A percentile compares a stretch with the other conserved stretches of the same genome.
Evolutionary conservation across 2,113 vertebrate genomes (phyloP).

Genomic region (Alouatta palliata): DNA sequence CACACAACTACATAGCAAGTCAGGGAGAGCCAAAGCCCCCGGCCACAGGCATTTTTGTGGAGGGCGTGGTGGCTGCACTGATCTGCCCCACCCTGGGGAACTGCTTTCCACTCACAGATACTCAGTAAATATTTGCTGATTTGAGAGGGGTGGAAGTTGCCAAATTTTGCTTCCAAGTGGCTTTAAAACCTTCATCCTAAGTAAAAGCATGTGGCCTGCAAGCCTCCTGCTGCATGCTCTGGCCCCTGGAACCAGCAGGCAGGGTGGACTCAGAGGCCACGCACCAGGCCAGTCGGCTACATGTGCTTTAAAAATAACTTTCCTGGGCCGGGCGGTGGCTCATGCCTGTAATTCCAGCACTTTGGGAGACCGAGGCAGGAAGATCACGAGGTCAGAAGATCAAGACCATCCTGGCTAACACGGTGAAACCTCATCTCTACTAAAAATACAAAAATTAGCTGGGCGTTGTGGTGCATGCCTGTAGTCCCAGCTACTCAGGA

Average conservation of each 20-base stretch:
- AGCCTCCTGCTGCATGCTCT: fast-evolving
- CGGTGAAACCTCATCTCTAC: too few species aligned
- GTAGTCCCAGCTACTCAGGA: too few species aligned
- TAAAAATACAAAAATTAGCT: too few species aligned
- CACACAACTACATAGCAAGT: background rate
- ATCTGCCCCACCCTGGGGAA: fast-evolving
- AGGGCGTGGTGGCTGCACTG: fast-evolving
- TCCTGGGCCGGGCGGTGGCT: background rate
- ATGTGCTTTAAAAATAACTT: background rate
- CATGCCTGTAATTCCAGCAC: too few species aligned
- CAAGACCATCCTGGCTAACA: too few species aligned
- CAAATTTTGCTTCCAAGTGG: background rate
- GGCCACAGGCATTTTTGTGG: fast-evolving
- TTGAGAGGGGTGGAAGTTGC: background rate
- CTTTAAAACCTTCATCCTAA: background rate
- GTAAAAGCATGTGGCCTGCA: fast-evolving
- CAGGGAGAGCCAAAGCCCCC: too few species aligned
- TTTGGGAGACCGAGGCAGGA: too few species aligned
- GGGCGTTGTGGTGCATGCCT: too few species aligned
- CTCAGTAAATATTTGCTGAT: background rate
- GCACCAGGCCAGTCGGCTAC: fast-evolving
- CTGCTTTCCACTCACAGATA: fast-evolving
- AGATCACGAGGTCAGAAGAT: too few species aligned
- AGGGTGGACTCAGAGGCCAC: fast-evolving
- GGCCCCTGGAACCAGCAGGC: fast-evolving